These are phyloP conservation scores for Anhinga rufa DNA, from an alignment of 2,113 vertebrate genomes.

Conservation along the genomic window DNA sequence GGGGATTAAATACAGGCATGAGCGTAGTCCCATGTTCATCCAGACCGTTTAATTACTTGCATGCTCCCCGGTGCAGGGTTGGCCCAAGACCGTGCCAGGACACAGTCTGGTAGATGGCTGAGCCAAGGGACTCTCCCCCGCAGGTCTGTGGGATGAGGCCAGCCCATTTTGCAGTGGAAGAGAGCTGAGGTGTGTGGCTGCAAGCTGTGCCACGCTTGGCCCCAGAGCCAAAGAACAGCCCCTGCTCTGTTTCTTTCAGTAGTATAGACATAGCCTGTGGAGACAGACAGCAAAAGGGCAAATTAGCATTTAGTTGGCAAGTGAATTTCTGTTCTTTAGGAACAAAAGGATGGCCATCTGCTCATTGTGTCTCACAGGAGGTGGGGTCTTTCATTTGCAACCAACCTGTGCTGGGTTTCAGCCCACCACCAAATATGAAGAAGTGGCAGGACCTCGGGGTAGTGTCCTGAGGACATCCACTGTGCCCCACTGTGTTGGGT, in stretches of 20 bases:
- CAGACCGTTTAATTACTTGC: neutral
- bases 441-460: neutral
- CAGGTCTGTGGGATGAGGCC: neutral
- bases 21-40: neutral
- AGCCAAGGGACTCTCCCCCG: slow-evolving; percentile 19
- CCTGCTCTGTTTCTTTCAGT: neutral
- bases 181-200: neutral
- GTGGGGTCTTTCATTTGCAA: neutral
- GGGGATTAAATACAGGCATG: neutral
- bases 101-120: neutral
- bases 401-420: neutral
- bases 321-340: slow-evolving; percentile 30
- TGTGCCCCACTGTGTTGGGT: neutral
- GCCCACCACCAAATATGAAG: neutral
- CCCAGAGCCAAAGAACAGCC: neutral
- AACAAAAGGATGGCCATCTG: slow-evolving; percentile 51
- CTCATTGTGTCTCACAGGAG: slow-evolving; percentile 37
- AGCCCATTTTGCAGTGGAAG: neutral
- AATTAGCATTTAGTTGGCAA: slow-evolving; percentile 58
- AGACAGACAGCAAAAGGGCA: slow-evolving; percentile 62
- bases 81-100: neutral
- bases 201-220: neutral
- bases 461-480: neutral
- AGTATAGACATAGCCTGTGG: neutral
- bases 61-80: neutral